Evolutionary conservation across 2,888 invertebrate genomes (phyloP), one percentile per base, ranked within the genome.

Genomic region (Orthonevra nobilis): DNA sequence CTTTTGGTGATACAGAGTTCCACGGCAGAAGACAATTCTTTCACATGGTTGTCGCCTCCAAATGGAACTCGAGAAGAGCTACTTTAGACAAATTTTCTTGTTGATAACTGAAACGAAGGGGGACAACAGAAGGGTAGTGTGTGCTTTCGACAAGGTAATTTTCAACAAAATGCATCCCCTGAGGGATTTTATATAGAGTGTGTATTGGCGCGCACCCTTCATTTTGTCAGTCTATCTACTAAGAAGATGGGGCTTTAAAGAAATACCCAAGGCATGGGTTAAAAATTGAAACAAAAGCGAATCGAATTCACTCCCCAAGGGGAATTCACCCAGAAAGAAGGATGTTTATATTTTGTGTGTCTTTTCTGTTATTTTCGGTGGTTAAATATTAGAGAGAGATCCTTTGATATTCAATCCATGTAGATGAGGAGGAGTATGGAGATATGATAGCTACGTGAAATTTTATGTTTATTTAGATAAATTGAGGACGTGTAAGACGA

Each of bases 101-200:
- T n/a, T n/a, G 46, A 26, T 12, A 12, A n/a, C 26, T 23, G 3
- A 46, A 38, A 6, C 6, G 12, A 14, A n/a, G 10, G 26, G 1
- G 28, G 14, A 17, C 9, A 0, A 17, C 10, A 15, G 12, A 32
- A 28, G 6, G 46, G 5, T 44, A 23, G 9, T 56, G 60, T 38
- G 7, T 72, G 64, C 61, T 73, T 79, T 79, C 79, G 73, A 79
- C 79, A 73, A 79, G 79, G 79, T 79, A 79, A 79, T 79, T 79
- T 79, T 79, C 79, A 61, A 79, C 68, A 73, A 79, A 79, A 73
- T 79, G 79, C 79, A 79, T 79, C 79, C 79, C 79, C 61, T 79
- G 42, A 56, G 66, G 79, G 54, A 28, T 34, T 79, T 73, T 68
- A 40, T 42, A 66, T 36, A 32, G 50, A 61, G 56, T 44, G 38